Conservation (phyloP, 2,797 vertebrate genomes). For the Platalea minor region DNA sequence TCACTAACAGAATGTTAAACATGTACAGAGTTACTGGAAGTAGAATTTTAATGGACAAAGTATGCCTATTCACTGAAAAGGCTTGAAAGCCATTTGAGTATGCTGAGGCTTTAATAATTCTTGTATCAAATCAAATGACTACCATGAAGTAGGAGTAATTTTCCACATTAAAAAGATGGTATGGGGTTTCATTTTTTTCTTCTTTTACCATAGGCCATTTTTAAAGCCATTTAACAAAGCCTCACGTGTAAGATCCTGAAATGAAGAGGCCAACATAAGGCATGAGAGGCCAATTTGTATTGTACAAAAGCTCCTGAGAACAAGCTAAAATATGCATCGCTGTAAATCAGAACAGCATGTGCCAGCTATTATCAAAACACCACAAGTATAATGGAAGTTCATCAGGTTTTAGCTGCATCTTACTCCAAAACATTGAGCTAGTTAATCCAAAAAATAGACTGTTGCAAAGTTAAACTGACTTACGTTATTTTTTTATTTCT, state of each 20-base stretch:
- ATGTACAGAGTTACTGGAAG: background rate
- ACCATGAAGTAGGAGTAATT: conserved; percentile 2
- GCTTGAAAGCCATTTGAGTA: background rate
- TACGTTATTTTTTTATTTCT: background rate
- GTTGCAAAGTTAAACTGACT: background rate
- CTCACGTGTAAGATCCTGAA: background rate
- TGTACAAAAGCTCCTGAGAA: background rate
- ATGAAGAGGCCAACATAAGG: background rate
- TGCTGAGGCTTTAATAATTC: conserved; percentile 19
- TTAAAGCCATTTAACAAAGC: background rate
- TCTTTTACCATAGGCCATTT: background rate
- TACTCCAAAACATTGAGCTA: background rate
- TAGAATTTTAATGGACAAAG: background rate
- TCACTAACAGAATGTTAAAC: background rate
- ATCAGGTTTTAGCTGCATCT: background rate
- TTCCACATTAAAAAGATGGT: background rate
- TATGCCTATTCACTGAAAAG: background rate
- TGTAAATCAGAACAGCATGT: background rate
- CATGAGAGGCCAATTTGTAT: background rate
- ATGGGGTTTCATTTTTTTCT: background rate
- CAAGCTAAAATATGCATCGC: background rate
- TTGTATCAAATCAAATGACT: background rate
- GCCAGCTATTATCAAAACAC: background rate
- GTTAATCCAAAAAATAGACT: background rate
- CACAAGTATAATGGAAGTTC: background rate